Conservation (phyloP, 2,888 invertebrate genomes). For the Ornithoptera priamus region DNA sequence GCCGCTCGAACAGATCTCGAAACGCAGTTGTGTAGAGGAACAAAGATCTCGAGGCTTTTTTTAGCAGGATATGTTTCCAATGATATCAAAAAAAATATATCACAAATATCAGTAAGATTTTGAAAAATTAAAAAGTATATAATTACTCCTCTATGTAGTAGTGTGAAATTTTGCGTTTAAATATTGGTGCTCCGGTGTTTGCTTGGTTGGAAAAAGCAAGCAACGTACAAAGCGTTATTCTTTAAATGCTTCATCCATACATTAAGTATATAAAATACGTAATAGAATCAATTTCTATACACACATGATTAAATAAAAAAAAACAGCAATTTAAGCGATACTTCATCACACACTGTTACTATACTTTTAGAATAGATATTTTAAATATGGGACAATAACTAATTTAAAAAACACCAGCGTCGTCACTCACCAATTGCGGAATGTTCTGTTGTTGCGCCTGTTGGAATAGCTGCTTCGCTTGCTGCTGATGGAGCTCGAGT, state of each 20-base stretch:
- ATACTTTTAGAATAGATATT: neutral
- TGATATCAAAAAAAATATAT: too few species aligned
- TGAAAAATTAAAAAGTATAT: too few species aligned
- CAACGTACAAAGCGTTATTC: neutral
- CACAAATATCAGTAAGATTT: too few species aligned
- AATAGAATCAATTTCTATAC: too few species aligned
- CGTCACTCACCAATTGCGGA: conserved; percentile 74
- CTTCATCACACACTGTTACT: too few species aligned
- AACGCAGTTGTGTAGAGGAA: too few species aligned
- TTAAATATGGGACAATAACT: neutral
- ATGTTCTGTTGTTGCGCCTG: conserved; percentile 64
- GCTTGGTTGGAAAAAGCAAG: conserved; percentile 18
- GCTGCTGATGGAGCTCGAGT: conserved; percentile 73
- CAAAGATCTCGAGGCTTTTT: too few species aligned
- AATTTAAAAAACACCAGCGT: neutral
- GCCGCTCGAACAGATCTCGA: too few species aligned
- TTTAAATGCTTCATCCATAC: neutral
- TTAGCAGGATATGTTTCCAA: too few species aligned
- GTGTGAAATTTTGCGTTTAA: neutral
- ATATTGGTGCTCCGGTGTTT: conserved; percentile 14
- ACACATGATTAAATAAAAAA: too few species aligned
- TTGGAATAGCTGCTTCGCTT: conserved; percentile 67
- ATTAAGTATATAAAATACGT: too few species aligned
- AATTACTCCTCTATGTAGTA: neutral
- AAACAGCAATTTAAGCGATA: too few species aligned